A percentile compares a stretch with the other conserved stretches of the same genome.
Evolutionary conservation across 2,113 vertebrate species (phyloP).

Genomic region (Triplophysa siluroides): DNA sequence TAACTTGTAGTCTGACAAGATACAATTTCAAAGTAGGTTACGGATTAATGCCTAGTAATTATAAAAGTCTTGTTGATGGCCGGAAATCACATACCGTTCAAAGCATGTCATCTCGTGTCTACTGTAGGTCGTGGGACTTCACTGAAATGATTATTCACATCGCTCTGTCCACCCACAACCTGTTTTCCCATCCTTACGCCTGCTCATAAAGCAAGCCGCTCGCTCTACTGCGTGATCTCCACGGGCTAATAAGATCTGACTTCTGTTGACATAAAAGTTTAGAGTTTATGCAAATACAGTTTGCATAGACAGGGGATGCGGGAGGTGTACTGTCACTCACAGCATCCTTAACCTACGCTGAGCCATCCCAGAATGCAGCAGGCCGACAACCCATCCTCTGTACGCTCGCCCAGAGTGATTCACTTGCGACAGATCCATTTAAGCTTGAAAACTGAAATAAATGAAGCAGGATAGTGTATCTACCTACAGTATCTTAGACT

Average conservation of each 20-base stretch:
- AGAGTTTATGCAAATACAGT: slow-evolving; percentile 43
- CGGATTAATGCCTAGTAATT: background rate
- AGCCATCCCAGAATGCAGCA: slow-evolving; percentile 7
- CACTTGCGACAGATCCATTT: background rate
- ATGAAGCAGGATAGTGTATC: background rate
- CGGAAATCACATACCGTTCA: slow-evolving; percentile 10
- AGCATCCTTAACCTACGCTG: background rate
- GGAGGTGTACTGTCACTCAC: background rate
- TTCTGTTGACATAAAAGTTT: slow-evolving; percentile 61
- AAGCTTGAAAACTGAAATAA: slow-evolving; percentile 4
- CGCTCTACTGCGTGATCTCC: slow-evolving; percentile 1
- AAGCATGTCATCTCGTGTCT: slow-evolving; percentile 29
- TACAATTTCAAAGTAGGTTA: too few species aligned
- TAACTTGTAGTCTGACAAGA: too few species aligned
- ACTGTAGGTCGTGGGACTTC: background rate
- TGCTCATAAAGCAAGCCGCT: background rate
- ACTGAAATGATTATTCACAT: slow-evolving; percentile 9
- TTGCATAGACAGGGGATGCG: slow-evolving; percentile 26
- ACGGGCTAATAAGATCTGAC: slow-evolving; percentile 59
- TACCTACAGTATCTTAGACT: background rate
- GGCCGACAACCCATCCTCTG: background rate
- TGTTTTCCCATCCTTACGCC: slow-evolving; percentile 2
- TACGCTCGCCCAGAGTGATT: background rate
- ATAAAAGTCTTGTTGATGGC: slow-evolving; percentile 15
- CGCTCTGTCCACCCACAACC: background rate